These are phyloP conservation scores for Ophion slaviceki DNA, from an alignment of 2,888 invertebrate species.

Conservation along the genomic window DNA sequence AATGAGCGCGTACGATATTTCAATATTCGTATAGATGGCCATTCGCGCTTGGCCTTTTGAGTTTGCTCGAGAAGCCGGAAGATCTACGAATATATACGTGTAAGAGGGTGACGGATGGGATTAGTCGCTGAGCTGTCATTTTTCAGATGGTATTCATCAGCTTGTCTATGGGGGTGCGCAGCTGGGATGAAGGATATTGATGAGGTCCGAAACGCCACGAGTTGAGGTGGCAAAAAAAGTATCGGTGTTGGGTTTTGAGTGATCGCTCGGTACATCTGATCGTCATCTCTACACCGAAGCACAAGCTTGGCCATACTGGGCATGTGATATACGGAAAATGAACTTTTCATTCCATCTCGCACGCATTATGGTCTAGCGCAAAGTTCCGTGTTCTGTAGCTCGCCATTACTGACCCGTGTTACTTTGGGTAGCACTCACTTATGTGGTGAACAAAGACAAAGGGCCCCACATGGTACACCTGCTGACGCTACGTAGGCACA, in stretches of 20 bases:
- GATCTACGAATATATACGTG: constrained; percentile 7
- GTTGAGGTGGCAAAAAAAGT: constrained; percentile 37
- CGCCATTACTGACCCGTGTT: constrained; percentile 9
- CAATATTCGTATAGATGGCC: constrained; percentile 42
- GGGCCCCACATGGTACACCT: constrained; percentile 48
- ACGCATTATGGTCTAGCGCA: constrained; percentile 23
- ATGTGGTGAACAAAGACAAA: constrained; percentile 44
- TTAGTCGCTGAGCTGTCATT: constrained; percentile 43
- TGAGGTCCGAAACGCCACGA: constrained; percentile 11
- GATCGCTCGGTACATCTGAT: constrained; percentile 20
- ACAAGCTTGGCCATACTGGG: neutral
- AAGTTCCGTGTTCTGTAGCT: neutral
- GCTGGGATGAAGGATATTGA: constrained; percentile 36
- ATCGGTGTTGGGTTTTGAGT: constrained; percentile 37
- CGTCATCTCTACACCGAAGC: neutral
- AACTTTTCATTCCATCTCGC: constrained; percentile 37
- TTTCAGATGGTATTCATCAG: constrained; percentile 37
- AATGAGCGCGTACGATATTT: constrained; percentile 54
- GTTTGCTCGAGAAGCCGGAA: constrained; percentile 57
- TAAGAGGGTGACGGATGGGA: neutral
- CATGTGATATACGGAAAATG: constrained; percentile 13
- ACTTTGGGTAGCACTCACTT: constrained; percentile 9
- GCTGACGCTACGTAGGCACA: constrained; percentile 39
- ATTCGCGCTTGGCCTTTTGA: constrained; percentile 47
- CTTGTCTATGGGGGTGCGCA: constrained; percentile 15